phyloP scores from a whole-genome alignment of 1,140 invertebrate species.

The Brachystomella parvula region DNA sequence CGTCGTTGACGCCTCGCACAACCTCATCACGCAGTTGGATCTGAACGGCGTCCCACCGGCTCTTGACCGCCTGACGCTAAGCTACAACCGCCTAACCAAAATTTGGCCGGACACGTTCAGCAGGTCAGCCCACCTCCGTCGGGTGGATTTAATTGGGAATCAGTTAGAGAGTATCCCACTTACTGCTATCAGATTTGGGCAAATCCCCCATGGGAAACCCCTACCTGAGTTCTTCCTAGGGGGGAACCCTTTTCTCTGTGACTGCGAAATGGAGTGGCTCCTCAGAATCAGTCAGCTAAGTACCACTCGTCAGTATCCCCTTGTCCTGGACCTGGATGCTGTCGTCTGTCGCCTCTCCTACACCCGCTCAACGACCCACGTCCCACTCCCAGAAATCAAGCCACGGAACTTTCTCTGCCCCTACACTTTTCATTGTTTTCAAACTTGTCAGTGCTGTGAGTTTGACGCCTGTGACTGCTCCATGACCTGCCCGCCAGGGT shows the following conservation, averaged over 20 bases:
- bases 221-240: constrained; percentile 80
- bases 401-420: constrained; percentile 78
- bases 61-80: constrained; percentile 76
- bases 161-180: constrained; percentile 71
- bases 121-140: constrained; percentile 70
- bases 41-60: constrained; percentile 77
- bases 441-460: constrained; percentile 85
- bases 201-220: constrained; percentile 55
- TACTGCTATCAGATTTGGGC: constrained; percentile 66
- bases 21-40: constrained; percentile 69
- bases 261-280: constrained; percentile 88
- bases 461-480: constrained; percentile 91
- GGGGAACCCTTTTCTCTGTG: constrained; percentile 82
- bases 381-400: constrained; percentile 61
- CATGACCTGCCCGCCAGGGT: constrained; percentile 86
- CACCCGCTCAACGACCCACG: constrained; percentile 51
- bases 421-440: constrained; percentile 86
- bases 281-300: constrained; percentile 67
- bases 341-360: constrained; percentile 76
- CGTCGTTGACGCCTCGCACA: constrained; percentile 74
- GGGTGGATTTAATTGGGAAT: constrained; percentile 83
- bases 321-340: constrained; percentile 76
- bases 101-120: constrained; percentile 77
- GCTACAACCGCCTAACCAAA: constrained; percentile 68
- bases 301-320: constrained; percentile 67